Percentiles rank a stretch among this genome's conserved stretches.
Evolutionary conservation across 2,888 invertebrate species (phyloP).

Genomic region (Orthosia gracilis): DNA sequence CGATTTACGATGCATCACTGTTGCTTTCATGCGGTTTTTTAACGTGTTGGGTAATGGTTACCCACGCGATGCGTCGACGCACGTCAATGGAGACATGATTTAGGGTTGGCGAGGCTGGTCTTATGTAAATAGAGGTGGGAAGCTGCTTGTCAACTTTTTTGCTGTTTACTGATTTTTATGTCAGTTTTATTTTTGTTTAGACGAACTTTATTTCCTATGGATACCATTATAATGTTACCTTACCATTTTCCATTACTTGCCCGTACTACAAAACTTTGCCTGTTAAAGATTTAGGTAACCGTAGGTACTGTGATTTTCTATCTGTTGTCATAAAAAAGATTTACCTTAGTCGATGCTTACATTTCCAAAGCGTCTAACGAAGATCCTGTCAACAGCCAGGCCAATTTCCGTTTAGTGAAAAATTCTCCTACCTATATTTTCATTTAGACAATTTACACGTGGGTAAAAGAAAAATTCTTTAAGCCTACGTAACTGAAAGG

Average conservation of each 20-base stretch:
- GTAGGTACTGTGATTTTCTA: background rate
- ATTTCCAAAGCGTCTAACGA: background rate
- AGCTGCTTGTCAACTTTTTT: background rate
- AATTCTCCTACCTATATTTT: background rate
- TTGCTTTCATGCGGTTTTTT: conserved; percentile 85
- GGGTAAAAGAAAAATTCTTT: background rate
- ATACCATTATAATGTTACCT: background rate
- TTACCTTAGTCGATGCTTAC: background rate
- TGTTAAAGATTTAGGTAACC: background rate
- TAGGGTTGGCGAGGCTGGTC: conserved; percentile 51
- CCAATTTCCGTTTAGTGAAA: conserved; percentile 22
- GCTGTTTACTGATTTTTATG: background rate
- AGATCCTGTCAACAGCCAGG: background rate
- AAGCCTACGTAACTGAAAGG: conserved; percentile 29
- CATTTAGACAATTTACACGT: background rate
- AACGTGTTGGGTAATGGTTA: conserved; percentile 76
- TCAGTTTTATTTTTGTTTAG: background rate
- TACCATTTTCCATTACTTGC: background rate
- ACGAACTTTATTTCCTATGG: background rate
- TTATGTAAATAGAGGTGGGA: conserved; percentile 33
- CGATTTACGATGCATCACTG: conserved; percentile 80
- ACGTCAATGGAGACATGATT: conserved; percentile 64
- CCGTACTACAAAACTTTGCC: background rate
- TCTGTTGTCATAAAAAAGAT: background rate
- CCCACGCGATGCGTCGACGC: conserved; percentile 80